Conservation (phyloP, 1,140 invertebrate species). For the Macrocentrus cingulum region DNA sequence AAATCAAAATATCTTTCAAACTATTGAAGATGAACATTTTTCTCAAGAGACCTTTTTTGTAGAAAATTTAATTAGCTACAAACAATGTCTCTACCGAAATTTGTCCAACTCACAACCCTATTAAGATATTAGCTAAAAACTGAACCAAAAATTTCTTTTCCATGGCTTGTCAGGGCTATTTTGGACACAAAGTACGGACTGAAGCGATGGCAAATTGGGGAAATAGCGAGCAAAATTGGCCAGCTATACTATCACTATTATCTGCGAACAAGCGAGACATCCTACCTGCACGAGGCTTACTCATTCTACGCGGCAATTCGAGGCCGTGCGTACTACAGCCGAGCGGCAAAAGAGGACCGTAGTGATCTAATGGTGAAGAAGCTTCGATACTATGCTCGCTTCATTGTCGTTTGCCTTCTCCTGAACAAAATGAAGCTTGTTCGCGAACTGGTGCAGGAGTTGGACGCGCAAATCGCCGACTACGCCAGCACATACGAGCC, state of each 20-base stretch:
- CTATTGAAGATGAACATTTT: too few relatives aligned
- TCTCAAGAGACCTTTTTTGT: too few relatives aligned
- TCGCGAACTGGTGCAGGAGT: constrained; percentile 85
- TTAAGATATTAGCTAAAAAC: constrained; percentile 2
- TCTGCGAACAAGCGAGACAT: constrained; percentile 92
- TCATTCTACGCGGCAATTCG: constrained; percentile 96
- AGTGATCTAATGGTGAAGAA: constrained; percentile 98
- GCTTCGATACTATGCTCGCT: constrained; percentile 92
- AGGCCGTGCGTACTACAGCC: constrained; percentile 90
- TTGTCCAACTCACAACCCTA: neutral
- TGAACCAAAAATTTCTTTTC: constrained; percentile 24
- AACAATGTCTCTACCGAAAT: too few relatives aligned
- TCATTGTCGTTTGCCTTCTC: constrained; percentile 94
- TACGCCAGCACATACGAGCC: constrained; percentile 94
- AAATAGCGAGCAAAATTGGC: constrained; percentile 98
- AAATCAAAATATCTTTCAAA: too few relatives aligned
- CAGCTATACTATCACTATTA: constrained; percentile 99
- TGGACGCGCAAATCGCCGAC: constrained; percentile 89
- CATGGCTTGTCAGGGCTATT: constrained; percentile 63
- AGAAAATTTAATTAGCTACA: too few relatives aligned
- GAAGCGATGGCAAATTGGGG: constrained; percentile 98
- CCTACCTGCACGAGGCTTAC: constrained; percentile 93
- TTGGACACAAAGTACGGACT: constrained; percentile 93
- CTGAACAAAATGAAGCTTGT: constrained; percentile 94
- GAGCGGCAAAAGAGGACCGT: constrained; percentile 90